Percentiles rank a stretch among this genome's conserved stretches.
Conservation (phyloP, 2,797 vertebrate genomes). For the Jordanella pulchra region DNA sequence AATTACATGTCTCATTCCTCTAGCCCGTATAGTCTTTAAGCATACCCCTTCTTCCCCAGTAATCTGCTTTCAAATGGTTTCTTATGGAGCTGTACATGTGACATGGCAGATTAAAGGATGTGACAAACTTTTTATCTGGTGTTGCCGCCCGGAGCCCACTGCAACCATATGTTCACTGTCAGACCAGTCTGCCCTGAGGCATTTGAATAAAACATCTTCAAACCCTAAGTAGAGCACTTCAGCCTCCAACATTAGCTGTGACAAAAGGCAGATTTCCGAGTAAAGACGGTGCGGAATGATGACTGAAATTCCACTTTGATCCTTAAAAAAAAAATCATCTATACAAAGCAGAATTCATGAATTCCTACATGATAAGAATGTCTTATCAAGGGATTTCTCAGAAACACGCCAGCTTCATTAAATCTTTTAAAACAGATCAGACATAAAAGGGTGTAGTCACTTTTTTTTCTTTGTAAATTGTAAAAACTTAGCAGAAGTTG, state of each 20-base stretch:
- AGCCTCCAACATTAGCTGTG: conserved; percentile 48
- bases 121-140: conserved; percentile 30
- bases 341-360: conserved; percentile 42
- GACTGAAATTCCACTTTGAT: conserved; percentile 50
- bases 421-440: conserved; percentile 32
- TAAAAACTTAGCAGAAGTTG: conserved; percentile 10
- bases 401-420: conserved; percentile 46
- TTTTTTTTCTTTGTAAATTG: conserved; percentile 18
- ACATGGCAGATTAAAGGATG: conserved; percentile 52
- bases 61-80: conserved; percentile 39
- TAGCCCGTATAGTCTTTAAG: conserved; percentile 12
- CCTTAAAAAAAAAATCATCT: conserved; percentile 50
- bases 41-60: conserved; percentile 13
- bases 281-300: conserved; percentile 36
- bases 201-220: conserved; percentile 50
- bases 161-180: conserved; percentile 36
- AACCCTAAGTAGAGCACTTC: conserved; percentile 33
- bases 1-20: conserved; percentile 6
- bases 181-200: conserved; percentile 42
- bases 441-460: conserved; percentile 29
- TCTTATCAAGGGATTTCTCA: conserved; percentile 40
- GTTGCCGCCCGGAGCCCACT: conserved; percentile 31
- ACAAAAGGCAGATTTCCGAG: conserved; percentile 38
- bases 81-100: conserved; percentile 43
- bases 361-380: conserved; percentile 40